Percentiles rank a stretch among this genome's conserved stretches.
Conservation (phyloP, 1,140 invertebrate genomes). For the Eubasilissa regina region DNA sequence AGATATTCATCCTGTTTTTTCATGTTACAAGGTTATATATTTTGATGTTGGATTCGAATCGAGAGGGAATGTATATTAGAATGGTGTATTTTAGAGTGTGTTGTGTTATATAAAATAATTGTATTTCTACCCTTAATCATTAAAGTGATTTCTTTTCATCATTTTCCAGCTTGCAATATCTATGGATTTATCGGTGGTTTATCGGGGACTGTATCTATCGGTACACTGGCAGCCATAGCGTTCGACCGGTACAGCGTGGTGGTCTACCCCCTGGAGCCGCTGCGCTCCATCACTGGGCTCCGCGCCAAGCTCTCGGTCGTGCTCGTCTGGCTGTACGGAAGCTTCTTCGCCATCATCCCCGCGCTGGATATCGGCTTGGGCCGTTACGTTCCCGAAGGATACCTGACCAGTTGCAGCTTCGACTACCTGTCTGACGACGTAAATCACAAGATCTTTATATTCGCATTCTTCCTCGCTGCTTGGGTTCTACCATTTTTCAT, state of each 20-base stretch:
- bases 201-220: slow-evolving; percentile 81
- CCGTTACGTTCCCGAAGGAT: slow-evolving; percentile 84
- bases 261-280: slow-evolving; percentile 79
- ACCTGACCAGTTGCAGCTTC: slow-evolving; percentile 85
- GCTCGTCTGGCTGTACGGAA: slow-evolving; percentile 82
- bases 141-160: background rate
- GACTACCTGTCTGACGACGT: slow-evolving; percentile 80
- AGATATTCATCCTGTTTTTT: too few relatives aligned
- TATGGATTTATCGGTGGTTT: slow-evolving; percentile 83
- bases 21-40: too few relatives aligned
- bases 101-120: too few relatives aligned
- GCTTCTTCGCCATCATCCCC: slow-evolving; percentile 78
- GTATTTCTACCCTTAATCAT: background rate
- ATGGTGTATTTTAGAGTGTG: too few relatives aligned
- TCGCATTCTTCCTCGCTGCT: slow-evolving; percentile 79
- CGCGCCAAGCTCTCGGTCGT: slow-evolving; percentile 77
- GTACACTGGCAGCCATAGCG: slow-evolving; percentile 80
- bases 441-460: slow-evolving; percentile 76
- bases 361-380: slow-evolving; percentile 79
- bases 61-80: too few relatives aligned
- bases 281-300: slow-evolving; percentile 74
- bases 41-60: too few relatives aligned
- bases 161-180: slow-evolving; percentile 76
- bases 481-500: slow-evolving; percentile 79
- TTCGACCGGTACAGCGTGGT: slow-evolving; percentile 82